Percentiles rank a stretch among this genome's conserved stretches.
These are phyloP conservation scores for Lepidocolaptes lacrymiger DNA, from an alignment of 2,797 vertebrate genomes.

Conservation along the genomic window DNA sequence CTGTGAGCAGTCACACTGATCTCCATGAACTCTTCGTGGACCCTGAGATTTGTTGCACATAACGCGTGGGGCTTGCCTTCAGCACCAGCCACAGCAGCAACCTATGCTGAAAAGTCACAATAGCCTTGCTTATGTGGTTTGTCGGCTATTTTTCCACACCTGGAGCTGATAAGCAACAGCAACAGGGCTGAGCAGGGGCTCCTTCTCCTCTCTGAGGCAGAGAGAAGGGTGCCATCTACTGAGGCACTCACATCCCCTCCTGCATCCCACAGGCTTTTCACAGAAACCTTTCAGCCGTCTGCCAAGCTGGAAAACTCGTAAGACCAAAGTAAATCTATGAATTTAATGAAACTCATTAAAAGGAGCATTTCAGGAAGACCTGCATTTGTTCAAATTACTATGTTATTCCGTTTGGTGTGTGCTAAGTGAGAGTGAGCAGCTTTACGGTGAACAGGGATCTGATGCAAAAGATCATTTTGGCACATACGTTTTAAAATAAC, in stretches of 20 bases:
- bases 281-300: fast-evolving
- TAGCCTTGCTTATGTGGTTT: background rate
- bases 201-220: background rate
- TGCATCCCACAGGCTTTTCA: background rate
- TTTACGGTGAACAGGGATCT: background rate
- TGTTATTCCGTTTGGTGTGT: background rate
- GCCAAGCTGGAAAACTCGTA: background rate
- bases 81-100: background rate
- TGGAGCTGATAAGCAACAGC: background rate
- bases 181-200: background rate
- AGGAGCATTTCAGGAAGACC: background rate
- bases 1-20: background rate
- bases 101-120: background rate
- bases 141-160: background rate
- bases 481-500: background rate
- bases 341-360: background rate
- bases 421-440: background rate
- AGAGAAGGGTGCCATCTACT: conserved; percentile 66
- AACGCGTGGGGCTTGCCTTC: fast-evolving
- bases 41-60: background rate
- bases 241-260: background rate
- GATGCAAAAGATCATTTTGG: background rate
- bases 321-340: background rate
- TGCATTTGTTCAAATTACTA: background rate
- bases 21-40: fast-evolving